Evolutionary conservation across 2,888 invertebrate species (phyloP).

Genomic region (Rosalia funebris): DNA sequence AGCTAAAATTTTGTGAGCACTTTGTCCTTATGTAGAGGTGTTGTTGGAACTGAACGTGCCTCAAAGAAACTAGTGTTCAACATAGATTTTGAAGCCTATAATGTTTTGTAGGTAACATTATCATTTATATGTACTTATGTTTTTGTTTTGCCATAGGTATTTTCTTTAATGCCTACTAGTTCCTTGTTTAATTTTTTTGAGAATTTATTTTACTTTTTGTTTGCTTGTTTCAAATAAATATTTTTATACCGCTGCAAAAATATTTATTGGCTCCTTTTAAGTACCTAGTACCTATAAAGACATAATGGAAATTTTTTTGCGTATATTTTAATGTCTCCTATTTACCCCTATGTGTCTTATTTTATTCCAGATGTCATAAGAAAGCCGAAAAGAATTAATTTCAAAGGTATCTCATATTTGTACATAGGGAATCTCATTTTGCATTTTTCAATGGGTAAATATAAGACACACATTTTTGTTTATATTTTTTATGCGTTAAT

Average conservation of each 20-base stretch:
- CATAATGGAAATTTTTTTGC: neutral
- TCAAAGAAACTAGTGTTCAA: neutral
- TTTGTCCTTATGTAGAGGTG: too few species aligned
- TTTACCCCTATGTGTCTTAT: neutral
- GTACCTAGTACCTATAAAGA: neutral
- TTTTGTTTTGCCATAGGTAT: neutral
- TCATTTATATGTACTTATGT: neutral
- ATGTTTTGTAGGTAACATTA: neutral
- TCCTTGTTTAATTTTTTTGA: too few species aligned
- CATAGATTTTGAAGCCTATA: neutral
- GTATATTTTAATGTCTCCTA: neutral
- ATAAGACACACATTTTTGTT: too few species aligned
- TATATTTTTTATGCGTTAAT: too few species aligned
- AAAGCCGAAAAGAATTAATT: too few species aligned
- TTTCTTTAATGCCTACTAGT: neutral
- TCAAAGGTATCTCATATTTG: too few species aligned
- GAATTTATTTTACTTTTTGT: too few species aligned
- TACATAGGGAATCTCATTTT: neutral
- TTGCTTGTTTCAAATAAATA: too few species aligned
- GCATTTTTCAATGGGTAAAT: neutral
- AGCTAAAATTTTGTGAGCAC: too few species aligned
- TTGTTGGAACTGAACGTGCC: constrained; percentile 8
- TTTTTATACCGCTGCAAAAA: neutral
- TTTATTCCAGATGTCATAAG: too few species aligned
- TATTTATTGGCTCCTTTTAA: too few species aligned